A percentile compares a stretch with the other conserved stretches of the same genome.
Evolutionary conservation across 1,140 invertebrate genomes (phyloP).

Genomic region (Drosophila erecta): DNA sequence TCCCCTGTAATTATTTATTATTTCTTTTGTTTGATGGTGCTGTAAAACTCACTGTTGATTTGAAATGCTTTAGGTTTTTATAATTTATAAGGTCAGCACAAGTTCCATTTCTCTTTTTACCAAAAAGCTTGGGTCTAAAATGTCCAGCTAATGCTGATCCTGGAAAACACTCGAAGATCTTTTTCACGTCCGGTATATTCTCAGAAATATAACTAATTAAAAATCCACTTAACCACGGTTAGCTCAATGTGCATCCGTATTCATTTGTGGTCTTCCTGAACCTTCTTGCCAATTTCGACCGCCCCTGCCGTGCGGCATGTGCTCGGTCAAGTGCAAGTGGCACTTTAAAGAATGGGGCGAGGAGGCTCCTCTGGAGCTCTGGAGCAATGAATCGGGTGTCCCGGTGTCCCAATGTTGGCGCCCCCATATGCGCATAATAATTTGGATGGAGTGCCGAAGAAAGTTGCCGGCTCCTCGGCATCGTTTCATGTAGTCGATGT

Average conservation of each 20-base stretch:
- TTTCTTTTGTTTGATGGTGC: too few relatives aligned
- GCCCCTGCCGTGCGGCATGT: conserved; percentile 25
- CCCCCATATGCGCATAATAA: conserved; percentile 71
- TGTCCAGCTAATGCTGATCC: too few relatives aligned
- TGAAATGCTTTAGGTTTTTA: too few relatives aligned
- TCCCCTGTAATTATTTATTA: too few relatives aligned
- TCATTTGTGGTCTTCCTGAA: conserved; percentile 6
- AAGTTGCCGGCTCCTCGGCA: conserved; percentile 61
- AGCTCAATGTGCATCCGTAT: conserved; percentile 37
- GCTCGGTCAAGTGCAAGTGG: conserved; percentile 80
- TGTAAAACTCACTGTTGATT: too few relatives aligned
- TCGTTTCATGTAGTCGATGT: conserved; percentile 55
- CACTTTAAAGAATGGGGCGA: conserved; percentile 77
- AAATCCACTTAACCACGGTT: not conserved
- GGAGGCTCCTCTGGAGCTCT: conserved; percentile 12
- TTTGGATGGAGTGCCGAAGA: conserved; percentile 56
- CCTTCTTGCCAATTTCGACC: conserved; percentile 11
- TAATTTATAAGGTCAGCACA: too few relatives aligned
- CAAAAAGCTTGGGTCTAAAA: too few relatives aligned
- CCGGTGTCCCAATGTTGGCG: conserved; percentile 70
- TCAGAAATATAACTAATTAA: too few relatives aligned
- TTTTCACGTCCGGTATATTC: too few relatives aligned
- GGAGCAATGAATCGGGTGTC: conserved; percentile 52
- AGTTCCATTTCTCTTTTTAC: too few relatives aligned
- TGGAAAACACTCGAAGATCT: too few relatives aligned